Evolutionary conservation across 2,797 vertebrate genomes (phyloP).

Genomic region (Mareca penelope): DNA sequence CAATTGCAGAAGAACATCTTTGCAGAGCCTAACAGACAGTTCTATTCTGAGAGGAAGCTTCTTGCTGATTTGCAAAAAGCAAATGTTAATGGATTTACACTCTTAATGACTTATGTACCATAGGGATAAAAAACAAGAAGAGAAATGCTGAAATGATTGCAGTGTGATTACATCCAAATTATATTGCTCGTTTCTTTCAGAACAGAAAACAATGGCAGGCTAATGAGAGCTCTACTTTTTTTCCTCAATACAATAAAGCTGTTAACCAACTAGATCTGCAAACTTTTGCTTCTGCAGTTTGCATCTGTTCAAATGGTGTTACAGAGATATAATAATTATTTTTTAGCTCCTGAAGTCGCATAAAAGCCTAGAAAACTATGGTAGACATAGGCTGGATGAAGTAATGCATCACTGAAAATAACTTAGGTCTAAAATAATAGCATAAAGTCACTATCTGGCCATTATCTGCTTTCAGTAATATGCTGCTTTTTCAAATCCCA

Average conservation of each 20-base stretch:
- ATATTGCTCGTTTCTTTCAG: not conserved
- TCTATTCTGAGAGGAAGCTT: not conserved
- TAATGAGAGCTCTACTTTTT: constrained; percentile 35
- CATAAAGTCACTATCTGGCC: not conserved
- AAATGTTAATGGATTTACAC: constrained; percentile 15
- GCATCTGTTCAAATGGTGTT: constrained; percentile 7
- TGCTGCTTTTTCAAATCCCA: not conserved
- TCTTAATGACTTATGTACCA: not conserved
- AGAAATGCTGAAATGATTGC: constrained; percentile 28
- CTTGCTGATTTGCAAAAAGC: constrained; percentile 9
- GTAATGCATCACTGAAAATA: too few relatives aligned
- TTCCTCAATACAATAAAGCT: constrained; percentile 3
- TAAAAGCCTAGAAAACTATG: constrained; percentile 6
- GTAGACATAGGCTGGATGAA: too few relatives aligned
- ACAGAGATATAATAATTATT: constrained; percentile 15
- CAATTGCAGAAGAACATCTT: not conserved
- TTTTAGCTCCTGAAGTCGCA: not conserved
- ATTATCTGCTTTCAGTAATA: not conserved
- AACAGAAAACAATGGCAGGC: constrained; percentile 10
- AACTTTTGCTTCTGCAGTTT: constrained; percentile 7
- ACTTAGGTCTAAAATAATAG: constrained; percentile 12
- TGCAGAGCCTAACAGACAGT: not conserved
- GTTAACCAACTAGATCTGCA: constrained; percentile 21
- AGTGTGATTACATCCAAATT: constrained; percentile 42
- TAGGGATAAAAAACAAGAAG: not conserved